Evolutionary conservation across 2,888 invertebrate genomes (phyloP), one percentile per base, ranked within the genome.

Genomic region (Drosophila neonasuta): DNA sequence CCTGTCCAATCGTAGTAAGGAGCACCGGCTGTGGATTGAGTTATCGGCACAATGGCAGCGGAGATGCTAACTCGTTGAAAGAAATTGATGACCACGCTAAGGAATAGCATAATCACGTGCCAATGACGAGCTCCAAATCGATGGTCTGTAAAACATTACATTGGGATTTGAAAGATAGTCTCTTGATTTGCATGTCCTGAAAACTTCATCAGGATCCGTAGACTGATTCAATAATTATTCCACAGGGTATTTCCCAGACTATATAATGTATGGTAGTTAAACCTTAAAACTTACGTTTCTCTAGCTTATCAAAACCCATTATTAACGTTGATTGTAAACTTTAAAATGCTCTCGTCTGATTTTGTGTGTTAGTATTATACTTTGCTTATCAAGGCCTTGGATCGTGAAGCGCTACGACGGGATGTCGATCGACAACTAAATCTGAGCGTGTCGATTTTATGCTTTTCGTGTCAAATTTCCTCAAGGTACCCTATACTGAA

Each of bases 281-380:
- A 3, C 9, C n/a, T 8, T 36, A 20, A 20, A 9, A 36, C 36
- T 50, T 13, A 50, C 20, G 9, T 13, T 50, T 49, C 3, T 6
- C 20, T 11, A 8, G 4, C 36, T 50, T 50, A 50, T 36, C 36
- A 50, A 24, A 50, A 13, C 50, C n/a, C 50, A 50, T 50, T 50
- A 24, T 30, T 9, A 17, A 30, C 17, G 30, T 32, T 42, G 9
- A 30, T 17, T n/a, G 9, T 9, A 2, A 42, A 4, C 30, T 30
- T 54, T 10, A 29, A n/a, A 36, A 8, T 20, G 2, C 9, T 51
- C 20, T 51, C 3, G 8, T 17, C n/a, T 6, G 49, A 3, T 20
- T 49, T 13, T n/a, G 5, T 36, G n/a, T 24, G 20, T 20, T 17
- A 32, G 48, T 29, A 15, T 15, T 30, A 29, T 34, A 4, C 9